phyloP scores from a whole-genome alignment of 2,113 vertebrate species.

The Pseudorasbora parva region DNA sequence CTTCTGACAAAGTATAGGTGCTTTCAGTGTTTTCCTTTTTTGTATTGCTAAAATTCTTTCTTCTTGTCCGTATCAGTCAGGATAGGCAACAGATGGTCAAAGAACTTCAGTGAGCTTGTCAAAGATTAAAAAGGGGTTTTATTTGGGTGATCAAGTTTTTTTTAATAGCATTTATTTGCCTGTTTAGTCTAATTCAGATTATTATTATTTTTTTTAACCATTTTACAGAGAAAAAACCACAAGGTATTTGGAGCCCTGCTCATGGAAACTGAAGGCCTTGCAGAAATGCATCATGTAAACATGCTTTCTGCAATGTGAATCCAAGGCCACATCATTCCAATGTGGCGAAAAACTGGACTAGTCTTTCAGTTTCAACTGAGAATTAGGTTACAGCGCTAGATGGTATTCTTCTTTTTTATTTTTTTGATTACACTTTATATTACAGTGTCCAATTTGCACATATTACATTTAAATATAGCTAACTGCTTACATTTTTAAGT shows the following conservation, averaged over 20 bases:
- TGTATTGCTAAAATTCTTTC: background rate
- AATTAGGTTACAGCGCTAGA: background rate
- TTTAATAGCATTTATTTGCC: background rate
- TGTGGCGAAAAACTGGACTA: background rate
- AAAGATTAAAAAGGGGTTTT: background rate
- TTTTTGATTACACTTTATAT: background rate
- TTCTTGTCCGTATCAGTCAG: background rate
- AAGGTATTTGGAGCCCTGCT: background rate
- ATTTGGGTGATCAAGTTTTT: background rate
- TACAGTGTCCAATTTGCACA: background rate
- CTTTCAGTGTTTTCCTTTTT: background rate
- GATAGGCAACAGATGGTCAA: background rate
- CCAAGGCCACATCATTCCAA: background rate
- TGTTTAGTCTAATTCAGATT: background rate
- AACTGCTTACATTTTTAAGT: too few species aligned
- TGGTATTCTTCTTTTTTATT: background rate
- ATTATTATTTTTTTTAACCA: background rate
- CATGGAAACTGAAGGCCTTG: constrained; percentile 17
- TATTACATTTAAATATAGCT: background rate
- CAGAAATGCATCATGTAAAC: constrained; percentile 14
- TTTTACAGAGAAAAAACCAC: background rate
- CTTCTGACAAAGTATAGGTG: constrained; percentile 9
- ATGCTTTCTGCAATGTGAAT: constrained; percentile 5
- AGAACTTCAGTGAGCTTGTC: background rate
- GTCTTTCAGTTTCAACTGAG: background rate